Evolutionary conservation across 2,113 vertebrate species (phyloP).

Genomic region (Pollimyrus isidori): DNA sequence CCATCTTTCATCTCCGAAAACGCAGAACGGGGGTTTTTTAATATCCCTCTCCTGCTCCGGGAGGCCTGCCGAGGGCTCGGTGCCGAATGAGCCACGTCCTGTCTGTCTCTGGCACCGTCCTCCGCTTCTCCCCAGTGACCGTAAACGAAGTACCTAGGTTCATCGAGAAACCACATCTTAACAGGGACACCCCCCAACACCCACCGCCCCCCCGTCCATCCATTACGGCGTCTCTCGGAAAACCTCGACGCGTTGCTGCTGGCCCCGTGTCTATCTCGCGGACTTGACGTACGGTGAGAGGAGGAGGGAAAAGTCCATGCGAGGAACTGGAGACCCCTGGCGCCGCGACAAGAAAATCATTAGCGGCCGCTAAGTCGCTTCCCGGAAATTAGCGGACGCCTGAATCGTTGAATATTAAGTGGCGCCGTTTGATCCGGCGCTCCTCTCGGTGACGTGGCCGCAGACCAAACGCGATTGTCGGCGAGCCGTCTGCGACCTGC

Average conservation of each 20-base stretch:
- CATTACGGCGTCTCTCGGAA: not conserved
- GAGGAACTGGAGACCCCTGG: not conserved
- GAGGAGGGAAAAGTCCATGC: not conserved
- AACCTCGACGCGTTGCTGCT: not conserved
- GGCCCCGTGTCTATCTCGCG: not conserved
- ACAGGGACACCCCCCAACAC: not conserved
- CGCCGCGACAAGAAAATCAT: not conserved
- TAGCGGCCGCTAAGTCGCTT: not conserved
- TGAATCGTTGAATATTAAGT: not conserved
- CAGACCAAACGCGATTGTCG: not conserved
- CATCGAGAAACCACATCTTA: not conserved
- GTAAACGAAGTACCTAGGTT: not conserved
- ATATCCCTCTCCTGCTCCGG: not conserved
- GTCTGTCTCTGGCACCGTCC: not conserved
- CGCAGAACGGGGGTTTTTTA: not conserved
- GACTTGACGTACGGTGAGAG: not conserved
- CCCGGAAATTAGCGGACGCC: not conserved
- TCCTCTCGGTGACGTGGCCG: not conserved
- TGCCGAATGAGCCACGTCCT: not conserved
- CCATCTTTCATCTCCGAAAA: slow-evolving; percentile 22
- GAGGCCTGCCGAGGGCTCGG: not conserved
- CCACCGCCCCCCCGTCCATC: not conserved
- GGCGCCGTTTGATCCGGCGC: not conserved
- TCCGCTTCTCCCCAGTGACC: not conserved
- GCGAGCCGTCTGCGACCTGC: not conserved